A percentile compares a stretch with the other conserved stretches of the same genome.
Conservation (phyloP, 2,113 vertebrate genomes). For the Chionis minor region DNA sequence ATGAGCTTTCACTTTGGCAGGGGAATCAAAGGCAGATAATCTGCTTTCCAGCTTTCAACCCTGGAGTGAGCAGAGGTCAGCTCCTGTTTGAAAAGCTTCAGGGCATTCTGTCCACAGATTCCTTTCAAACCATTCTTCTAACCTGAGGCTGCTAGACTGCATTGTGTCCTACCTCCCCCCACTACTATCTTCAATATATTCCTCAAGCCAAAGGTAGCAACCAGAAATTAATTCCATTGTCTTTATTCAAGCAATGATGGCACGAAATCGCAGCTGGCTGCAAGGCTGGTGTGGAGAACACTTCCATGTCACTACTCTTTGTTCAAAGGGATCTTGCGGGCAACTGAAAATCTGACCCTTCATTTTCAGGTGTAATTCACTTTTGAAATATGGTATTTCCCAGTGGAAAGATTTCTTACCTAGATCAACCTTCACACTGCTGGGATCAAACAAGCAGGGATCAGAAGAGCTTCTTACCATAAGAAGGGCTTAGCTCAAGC, state of each 20-base stretch:
- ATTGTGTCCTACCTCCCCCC: neutral
- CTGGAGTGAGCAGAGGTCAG: neutral
- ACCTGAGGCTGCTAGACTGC: neutral
- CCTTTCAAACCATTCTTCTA: neutral
- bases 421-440: neutral
- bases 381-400: neutral
- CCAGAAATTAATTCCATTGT: neutral
- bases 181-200: neutral
- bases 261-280: neutral
- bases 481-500: neutral
- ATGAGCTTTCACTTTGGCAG: neutral
- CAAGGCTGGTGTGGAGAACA: neutral
- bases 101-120: neutral
- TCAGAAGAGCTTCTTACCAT: neutral
- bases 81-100: neutral
- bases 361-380: neutral
- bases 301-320: neutral
- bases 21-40: conserved; percentile 8
- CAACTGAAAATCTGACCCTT: neutral
- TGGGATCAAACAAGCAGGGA: neutral
- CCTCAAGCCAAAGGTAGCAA: neutral
- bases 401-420: neutral
- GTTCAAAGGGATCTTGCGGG: neutral
- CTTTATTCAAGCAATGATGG: neutral
- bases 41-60: conserved; percentile 9